A percentile compares a stretch with the other conserved stretches of the same genome.
Evolutionary conservation across 2,113 vertebrate species (phyloP).

Genomic region (Gobiocypris rarus): DNA sequence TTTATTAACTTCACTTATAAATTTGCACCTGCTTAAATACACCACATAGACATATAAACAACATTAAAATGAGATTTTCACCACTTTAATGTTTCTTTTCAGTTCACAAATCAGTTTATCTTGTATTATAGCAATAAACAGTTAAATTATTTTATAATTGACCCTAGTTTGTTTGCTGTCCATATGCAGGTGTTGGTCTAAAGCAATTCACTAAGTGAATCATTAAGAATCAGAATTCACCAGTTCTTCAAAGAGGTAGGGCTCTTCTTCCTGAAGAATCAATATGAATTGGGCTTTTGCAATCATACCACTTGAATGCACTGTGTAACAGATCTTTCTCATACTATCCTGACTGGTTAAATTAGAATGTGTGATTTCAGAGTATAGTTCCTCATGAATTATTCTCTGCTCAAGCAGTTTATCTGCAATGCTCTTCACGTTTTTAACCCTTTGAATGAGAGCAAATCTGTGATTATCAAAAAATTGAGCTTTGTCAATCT

Average conservation of each 20-base stretch:
- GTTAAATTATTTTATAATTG: not conserved
- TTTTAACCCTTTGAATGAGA: not conserved
- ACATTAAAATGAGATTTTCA: too few species aligned
- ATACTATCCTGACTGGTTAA: not conserved
- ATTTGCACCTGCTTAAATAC: too few species aligned
- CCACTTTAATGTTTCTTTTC: not conserved
- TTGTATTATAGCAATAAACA: not conserved
- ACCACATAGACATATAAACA: too few species aligned
- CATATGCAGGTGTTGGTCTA: too few species aligned
- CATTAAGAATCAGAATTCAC: not conserved
- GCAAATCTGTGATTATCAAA: not conserved
- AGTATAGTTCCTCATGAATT: not conserved
- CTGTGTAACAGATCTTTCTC: not conserved
- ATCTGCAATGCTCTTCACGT: slow-evolving; percentile 16
- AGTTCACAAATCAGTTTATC: not conserved
- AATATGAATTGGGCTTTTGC: not conserved
- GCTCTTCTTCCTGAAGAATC: slow-evolving; percentile 4
- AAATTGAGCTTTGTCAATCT: not conserved
- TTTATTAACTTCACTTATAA: too few species aligned
- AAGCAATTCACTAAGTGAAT: too few species aligned
- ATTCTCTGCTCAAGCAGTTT: not conserved
- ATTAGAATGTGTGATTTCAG: not conserved
- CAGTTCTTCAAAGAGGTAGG: not conserved
- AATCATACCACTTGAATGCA: not conserved
- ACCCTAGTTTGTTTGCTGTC: not conserved